These are phyloP conservation scores for Exephanes ischioxanthus DNA, from an alignment of 2,888 invertebrate species.

Conservation along the genomic window DNA sequence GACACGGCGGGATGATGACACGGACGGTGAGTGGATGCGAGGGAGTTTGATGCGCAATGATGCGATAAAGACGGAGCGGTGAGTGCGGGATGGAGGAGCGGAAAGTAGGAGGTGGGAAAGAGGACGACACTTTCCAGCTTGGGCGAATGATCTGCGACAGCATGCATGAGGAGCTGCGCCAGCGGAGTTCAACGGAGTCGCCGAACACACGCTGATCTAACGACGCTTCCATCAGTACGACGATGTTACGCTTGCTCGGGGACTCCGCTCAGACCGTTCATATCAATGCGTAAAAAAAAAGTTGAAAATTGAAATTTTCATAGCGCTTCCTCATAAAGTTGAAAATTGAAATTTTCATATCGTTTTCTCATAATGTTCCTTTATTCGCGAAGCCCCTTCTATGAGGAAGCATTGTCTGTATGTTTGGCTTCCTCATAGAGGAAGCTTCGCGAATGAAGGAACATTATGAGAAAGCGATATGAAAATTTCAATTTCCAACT, in stretches of 20 bases:
- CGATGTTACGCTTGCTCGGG: not conserved
- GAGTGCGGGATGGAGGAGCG: not conserved
- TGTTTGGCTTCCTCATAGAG: too few relatives aligned
- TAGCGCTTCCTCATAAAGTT: too few relatives aligned
- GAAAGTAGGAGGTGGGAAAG: not conserved
- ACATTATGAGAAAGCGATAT: too few relatives aligned
- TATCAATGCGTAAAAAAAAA: too few relatives aligned
- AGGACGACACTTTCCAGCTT: not conserved
- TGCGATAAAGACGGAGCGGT: slow-evolving; percentile 4
- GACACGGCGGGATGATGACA: not conserved
- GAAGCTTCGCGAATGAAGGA: too few relatives aligned
- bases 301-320: too few relatives aligned
- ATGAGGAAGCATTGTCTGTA: too few relatives aligned
- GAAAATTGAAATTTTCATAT: too few relatives aligned
- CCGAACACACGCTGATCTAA: slow-evolving; percentile 57
- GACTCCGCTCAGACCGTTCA: too few relatives aligned
- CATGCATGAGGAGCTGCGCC: not conserved
- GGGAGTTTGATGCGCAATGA: slow-evolving; percentile 27
- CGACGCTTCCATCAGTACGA: slow-evolving; percentile 37
- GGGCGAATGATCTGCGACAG: slow-evolving; percentile 5
- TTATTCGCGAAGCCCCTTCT: too few relatives aligned
- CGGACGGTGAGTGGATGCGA: slow-evolving; percentile 17
- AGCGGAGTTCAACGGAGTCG: slow-evolving; percentile 64
- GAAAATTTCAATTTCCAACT: too few relatives aligned
- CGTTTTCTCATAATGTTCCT: too few relatives aligned